Conservation (phyloP, 2,113 vertebrate genomes). For the Poeciliopsis occidentalis region DNA sequence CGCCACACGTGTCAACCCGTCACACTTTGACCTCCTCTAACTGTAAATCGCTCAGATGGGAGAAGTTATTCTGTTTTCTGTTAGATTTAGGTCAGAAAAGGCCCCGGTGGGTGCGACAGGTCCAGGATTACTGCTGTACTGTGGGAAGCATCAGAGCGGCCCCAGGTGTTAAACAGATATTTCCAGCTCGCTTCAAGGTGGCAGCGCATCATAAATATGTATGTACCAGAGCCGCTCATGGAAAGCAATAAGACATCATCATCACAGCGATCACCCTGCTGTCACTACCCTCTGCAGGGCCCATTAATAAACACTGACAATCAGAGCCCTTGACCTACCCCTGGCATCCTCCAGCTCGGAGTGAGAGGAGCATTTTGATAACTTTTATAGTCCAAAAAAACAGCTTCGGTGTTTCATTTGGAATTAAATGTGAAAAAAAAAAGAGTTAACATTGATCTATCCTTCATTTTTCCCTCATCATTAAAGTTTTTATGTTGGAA, state of each 20-base stretch:
- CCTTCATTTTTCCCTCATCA: background rate
- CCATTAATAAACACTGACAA: slow-evolving; percentile 80
- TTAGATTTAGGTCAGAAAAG: slow-evolving; percentile 30
- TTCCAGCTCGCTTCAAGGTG: slow-evolving; percentile 62
- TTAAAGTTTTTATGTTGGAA: background rate
- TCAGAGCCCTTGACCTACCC: slow-evolving; percentile 74
- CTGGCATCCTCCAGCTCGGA: slow-evolving; percentile 51
- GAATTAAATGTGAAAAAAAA: background rate
- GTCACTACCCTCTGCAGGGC: slow-evolving; percentile 65
- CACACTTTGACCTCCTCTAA: slow-evolving; percentile 16
- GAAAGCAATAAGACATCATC: slow-evolving; percentile 80
- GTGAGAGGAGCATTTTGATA: slow-evolving; percentile 23
- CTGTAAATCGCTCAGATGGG: slow-evolving; percentile 10
- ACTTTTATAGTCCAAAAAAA: slow-evolving; percentile 4
- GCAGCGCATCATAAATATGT: slow-evolving; percentile 79
- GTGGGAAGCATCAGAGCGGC: slow-evolving; percentile 41
- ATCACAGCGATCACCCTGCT: slow-evolving; percentile 73
- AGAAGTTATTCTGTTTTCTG: slow-evolving; percentile 27
- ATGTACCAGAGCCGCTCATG: slow-evolving; percentile 69
- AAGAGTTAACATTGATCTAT: background rate
- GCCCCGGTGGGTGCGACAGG: slow-evolving; percentile 26
- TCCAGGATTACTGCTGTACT: slow-evolving; percentile 37
- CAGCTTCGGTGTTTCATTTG: slow-evolving; percentile 5
- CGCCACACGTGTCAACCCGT: background rate
- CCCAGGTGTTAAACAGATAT: slow-evolving; percentile 70